Base-by-base conservation (phyloP, 1,140 invertebrate genomes). In the Cotesia glomerata region DNA sequence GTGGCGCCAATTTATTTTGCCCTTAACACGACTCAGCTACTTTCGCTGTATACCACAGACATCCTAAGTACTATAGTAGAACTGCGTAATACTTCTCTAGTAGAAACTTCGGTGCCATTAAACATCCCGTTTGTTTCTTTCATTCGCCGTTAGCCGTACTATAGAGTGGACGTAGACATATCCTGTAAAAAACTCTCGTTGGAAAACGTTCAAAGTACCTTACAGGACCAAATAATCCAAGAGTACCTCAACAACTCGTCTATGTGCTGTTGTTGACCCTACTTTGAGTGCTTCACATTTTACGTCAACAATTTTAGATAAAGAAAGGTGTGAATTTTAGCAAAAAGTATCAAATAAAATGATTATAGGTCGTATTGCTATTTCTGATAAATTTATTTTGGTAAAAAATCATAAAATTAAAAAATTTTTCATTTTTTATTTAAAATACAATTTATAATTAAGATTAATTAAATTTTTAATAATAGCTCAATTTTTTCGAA, bases 1-100 rank as follows among this genome's bases (percentile, higher is more conserved):
- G 74, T 72, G 39, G 39, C 26, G 74, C 68, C 68, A 77, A 77
- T 76, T 77, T 75, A 74, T 75, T 77, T 79, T 68, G 39, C 39
- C 39, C 39, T 26, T 26, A 26, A 26, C 26, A 26, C 26, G 26
- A 26, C 26, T 26, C 26, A 1, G 26, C 26, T 26, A 13, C 59
- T 34, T n/a, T 52, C 39, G 32, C n/a, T 45, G 54, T 14, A 49
- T 34, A 54, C 13, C 18, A 32, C 5, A 18, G 26, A 11, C 66
- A 13, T 58, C 26, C 16, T 1, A 45, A 36, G 16, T 8, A 3
- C 26, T 26, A 2, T 26, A 26, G 26, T 26, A 26, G 26, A 26
- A 26, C 26, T 26, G 26, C 1, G 1, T 61, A 18, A 26, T 61
- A 26, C 58, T 26, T 26, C 26, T 61, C 58, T 61, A 26, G 8